phyloP scores from a whole-genome alignment of 2,797 vertebrate species.

The Perodicticus potto region DNA sequence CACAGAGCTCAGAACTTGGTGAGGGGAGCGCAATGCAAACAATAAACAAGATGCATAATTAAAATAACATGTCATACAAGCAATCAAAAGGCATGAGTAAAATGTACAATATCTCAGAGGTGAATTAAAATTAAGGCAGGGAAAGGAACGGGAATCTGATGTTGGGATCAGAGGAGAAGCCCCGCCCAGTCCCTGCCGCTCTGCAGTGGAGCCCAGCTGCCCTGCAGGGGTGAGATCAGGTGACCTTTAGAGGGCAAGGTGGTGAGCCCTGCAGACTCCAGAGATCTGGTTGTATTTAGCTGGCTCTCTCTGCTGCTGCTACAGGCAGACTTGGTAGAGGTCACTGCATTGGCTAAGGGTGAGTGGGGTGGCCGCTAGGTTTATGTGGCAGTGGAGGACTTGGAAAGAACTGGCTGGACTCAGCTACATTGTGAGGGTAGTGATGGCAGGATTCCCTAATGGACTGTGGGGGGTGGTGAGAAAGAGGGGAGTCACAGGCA shows the following conservation, averaged over 20 bases:
- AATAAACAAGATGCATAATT: background rate
- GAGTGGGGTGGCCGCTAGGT: background rate
- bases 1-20: background rate
- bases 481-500: background rate
- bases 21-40: background rate
- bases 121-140: background rate
- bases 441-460: rapidly evolving
- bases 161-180: no score
- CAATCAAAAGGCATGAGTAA: no score
- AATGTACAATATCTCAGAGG: background rate
- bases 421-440: background rate
- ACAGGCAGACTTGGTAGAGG: background rate
- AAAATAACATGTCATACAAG: background rate
- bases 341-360: background rate
- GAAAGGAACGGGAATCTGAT: background rate
- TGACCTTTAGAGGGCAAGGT: background rate
- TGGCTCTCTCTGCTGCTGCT: rapidly evolving
- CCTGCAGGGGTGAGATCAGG: background rate
- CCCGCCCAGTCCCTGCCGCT: rapidly evolving
- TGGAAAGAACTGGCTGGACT: background rate
- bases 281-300: no score
- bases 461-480: background rate
- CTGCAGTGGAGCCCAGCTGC: background rate
- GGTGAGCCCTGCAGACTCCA: background rate
- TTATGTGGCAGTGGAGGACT: rapidly evolving